These are phyloP conservation scores for Heliconius hermathena DNA, from an alignment of 1,140 invertebrate species.

Conservation along the genomic window DNA sequence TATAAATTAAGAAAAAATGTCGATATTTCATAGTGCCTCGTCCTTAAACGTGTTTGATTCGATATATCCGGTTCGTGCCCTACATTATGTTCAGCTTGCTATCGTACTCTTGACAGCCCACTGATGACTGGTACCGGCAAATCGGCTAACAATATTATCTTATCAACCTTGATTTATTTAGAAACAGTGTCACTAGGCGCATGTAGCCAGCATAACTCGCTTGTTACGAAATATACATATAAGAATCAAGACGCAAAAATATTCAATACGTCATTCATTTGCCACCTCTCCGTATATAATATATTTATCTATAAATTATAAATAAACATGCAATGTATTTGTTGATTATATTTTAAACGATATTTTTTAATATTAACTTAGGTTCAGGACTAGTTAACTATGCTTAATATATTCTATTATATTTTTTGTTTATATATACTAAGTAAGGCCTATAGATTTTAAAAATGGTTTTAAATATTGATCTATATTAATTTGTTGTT, in stretches of 20 bases:
- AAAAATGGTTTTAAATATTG: no score
- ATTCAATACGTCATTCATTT: conserved; percentile 1
- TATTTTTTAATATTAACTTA: no score
- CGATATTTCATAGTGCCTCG: not conserved
- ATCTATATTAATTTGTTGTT: no score
- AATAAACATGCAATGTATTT: not conserved
- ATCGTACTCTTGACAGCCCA: conserved; percentile 44
- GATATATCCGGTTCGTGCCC: conserved; percentile 28
- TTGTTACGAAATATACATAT: conserved; percentile 37
- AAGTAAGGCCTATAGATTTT: no score
- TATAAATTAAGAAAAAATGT: not conserved
- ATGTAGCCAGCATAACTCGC: conserved; percentile 26
- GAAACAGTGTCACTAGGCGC: conserved; percentile 55
- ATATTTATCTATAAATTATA: not conserved
- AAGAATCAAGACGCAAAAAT: not conserved
- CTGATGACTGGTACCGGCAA: conserved; percentile 48
- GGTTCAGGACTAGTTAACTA: no score
- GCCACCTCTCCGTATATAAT: not conserved
- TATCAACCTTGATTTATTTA: conserved; percentile 69
- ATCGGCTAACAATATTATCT: conserved; percentile 58
- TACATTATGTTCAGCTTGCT: conserved; percentile 31
- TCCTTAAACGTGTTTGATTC: conserved; percentile 16
- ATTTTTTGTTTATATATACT: no score
- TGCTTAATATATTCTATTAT: no score
- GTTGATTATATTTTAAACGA: no score